Evolutionary conservation across 2,797 vertebrate genomes (phyloP).

Genomic region (Paguma larvata): DNA sequence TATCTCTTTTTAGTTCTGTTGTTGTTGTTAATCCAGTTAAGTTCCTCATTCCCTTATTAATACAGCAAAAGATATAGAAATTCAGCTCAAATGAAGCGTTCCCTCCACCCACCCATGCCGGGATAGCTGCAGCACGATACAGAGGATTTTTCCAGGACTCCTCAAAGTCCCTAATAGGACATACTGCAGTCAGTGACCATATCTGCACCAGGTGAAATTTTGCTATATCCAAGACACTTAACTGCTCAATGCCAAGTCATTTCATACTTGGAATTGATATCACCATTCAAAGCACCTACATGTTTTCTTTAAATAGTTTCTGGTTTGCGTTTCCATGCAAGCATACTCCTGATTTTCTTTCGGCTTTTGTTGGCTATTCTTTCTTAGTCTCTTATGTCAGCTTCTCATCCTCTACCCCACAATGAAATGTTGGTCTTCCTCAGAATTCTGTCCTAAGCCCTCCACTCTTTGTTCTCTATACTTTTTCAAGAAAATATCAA

Average conservation of each 20-base stretch:
- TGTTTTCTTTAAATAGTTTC: conserved; percentile 31
- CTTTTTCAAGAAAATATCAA: conserved; percentile 6
- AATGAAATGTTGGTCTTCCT: conserved; percentile 42
- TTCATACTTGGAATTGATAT: conserved; percentile 51
- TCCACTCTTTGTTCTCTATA: conserved; percentile 6
- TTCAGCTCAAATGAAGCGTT: not conserved
- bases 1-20: not conserved
- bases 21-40: not conserved
- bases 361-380: not conserved
- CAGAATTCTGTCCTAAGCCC: not conserved
- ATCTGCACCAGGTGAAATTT: not conserved
- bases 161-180: not conserved
- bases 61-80: not conserved
- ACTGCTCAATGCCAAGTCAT: not conserved
- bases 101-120: not conserved
- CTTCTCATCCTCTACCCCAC: not conserved
- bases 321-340: conserved; percentile 58
- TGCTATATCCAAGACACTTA: not conserved
- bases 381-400: conserved; percentile 16
- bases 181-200: not conserved
- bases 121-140: not conserved
- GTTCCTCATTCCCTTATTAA: not conserved
- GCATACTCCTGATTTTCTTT: conserved; percentile 37
- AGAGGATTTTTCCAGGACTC: not conserved
- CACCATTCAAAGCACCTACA: not conserved